Conservation (phyloP, 2,113 vertebrate genomes). For the Cepphus grylle region DNA sequence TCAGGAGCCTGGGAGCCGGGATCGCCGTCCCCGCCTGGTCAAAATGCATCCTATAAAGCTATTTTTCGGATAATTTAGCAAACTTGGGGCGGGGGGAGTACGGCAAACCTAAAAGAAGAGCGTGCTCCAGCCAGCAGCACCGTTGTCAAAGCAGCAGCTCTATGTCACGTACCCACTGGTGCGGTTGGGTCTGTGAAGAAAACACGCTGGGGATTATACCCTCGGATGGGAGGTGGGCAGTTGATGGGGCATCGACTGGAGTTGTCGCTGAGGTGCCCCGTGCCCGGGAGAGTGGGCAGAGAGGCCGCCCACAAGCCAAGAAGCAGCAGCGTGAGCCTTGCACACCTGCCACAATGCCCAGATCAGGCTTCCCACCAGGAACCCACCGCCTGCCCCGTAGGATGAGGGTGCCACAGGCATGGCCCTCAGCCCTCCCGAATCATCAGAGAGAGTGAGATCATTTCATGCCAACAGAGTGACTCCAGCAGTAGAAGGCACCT, state of each 20-base stretch:
- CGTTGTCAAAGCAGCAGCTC: background rate
- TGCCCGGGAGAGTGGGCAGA: fast-evolving
- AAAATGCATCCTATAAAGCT: fast-evolving
- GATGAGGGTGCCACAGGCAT: background rate
- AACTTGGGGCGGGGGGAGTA: background rate
- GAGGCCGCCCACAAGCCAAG: background rate
- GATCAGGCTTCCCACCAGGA: fast-evolving
- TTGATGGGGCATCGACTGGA: background rate
- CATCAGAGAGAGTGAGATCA: background rate
- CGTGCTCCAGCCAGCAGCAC: background rate
- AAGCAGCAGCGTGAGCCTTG: background rate
- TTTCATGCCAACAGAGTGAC: background rate
- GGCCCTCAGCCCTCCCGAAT: background rate
- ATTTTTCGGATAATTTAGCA: background rate
- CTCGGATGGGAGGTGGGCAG: fast-evolving
- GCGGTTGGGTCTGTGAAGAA: background rate
- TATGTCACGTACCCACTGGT: fast-evolving
- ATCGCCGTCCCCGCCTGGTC: fast-evolving
- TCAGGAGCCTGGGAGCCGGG: background rate
- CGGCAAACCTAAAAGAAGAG: background rate
- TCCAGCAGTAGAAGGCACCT: background rate
- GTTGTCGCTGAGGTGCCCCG: background rate
- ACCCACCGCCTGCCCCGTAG: fast-evolving
- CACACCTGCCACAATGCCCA: fast-evolving
- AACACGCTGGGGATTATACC: fast-evolving